phyloP scores from a whole-genome alignment of 1,140 invertebrate genomes.

The Aleiodes sp. region DNA sequence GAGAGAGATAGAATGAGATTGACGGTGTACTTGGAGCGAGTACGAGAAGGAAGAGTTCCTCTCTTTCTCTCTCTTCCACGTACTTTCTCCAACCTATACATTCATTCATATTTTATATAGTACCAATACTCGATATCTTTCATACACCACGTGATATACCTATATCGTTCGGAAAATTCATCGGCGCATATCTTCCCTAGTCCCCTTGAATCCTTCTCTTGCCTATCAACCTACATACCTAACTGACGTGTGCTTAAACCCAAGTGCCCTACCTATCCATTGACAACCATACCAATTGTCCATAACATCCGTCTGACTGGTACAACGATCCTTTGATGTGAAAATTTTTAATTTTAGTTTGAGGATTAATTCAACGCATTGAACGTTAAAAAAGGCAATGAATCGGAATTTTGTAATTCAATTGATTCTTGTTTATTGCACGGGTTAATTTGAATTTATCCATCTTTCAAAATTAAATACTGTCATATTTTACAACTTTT shows the following conservation, averaged over 20 bases:
- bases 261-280: constrained; percentile 39
- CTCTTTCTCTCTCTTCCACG: not conserved
- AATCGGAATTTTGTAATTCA: not conserved
- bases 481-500: not conserved
- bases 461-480: not conserved
- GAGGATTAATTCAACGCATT: not conserved
- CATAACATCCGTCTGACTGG: not conserved
- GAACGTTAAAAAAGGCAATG: not conserved
- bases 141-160: not conserved
- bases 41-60: not conserved
- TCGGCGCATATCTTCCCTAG: not conserved
- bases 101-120: not conserved
- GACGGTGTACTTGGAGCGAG: constrained; percentile 37
- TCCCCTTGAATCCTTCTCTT: constrained; percentile 29
- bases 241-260: constrained; percentile 46
- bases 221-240: constrained; percentile 50
- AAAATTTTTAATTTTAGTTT: constrained; percentile 1
- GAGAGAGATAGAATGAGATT: constrained; percentile 47
- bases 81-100: constrained; percentile 23
- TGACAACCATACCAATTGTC: constrained; percentile 32
- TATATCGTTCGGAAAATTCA: not conserved
- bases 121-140: not conserved
- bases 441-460: too few relatives aligned
- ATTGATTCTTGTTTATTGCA: too few relatives aligned
- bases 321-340: constrained; percentile 1